Base-by-base conservation (phyloP, 2,888 invertebrate species). In the Latheticus oryzae region DNA sequence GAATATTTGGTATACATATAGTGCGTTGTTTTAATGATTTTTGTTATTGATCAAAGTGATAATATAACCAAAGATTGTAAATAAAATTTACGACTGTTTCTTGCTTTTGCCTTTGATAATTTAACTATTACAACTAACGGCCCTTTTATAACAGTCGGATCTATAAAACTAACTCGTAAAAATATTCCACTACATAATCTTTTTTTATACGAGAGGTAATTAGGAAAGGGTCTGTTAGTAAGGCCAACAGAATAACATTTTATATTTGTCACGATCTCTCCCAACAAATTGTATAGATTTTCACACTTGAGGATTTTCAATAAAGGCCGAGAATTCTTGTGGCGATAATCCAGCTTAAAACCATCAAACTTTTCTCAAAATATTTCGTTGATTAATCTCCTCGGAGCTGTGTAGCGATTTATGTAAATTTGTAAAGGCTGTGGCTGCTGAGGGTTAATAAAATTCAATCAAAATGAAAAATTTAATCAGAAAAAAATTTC, bases 401-500 rank as follows among this genome's bases (percentile, higher is more conserved):
- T 42, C 23, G 12, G 42, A 17, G 28, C 13, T 16, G 16, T 28
- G 12, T 28, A 16, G 26, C 28, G 26, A 13, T 43, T 43, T 45
- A 45, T 45, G 45, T 8, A 45, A 45, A 45, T 42, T 42, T 13
- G 9, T n/a, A 28, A 9, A 7, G 26, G 26, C n/a, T 7, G 32
- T 26, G 11, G n/a, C n/a, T n/a, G n/a, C n/a, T n/a, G n/a, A n/a
- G n/a, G n/a, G n/a, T n/a, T n/a, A n/a, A 33, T 47, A 21, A 33
- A 47, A 47, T 47, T 47, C 33, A 35, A 33, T 47, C 24, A 47
- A 47, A 47, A 33, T 33, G 47, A 47, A 47, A 47, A 47, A 35
- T 47, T 47, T 45, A 45, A 45, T 45, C 45, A 45, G 24, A 35
- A 47, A 47, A 47, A 33, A 47, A 47, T 21, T 47, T 24, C 23